A percentile compares a stretch with the other conserved stretches of the same genome.
These are phyloP conservation scores for Antheraea pernyi DNA, from an alignment of 1,140 invertebrate species.

Conservation along the genomic window DNA sequence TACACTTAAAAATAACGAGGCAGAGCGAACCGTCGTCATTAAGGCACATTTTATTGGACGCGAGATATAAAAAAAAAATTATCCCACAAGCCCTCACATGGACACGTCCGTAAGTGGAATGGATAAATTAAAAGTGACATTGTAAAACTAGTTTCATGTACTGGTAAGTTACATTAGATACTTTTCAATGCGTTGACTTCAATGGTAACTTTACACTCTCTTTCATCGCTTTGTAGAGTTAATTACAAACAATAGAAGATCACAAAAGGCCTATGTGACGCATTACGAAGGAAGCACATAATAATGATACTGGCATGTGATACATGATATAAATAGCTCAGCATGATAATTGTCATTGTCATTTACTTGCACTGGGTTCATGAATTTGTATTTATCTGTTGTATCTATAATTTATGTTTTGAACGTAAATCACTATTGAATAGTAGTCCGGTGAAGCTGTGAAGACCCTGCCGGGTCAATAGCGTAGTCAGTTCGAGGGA, in stretches of 20 bases:
- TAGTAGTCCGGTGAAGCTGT: too few species aligned
- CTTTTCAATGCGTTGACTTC: constrained; percentile 25
- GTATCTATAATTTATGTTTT: too few species aligned
- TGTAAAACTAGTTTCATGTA: constrained; percentile 31
- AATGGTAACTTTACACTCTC: constrained; percentile 26
- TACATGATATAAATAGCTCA: constrained; percentile 9
- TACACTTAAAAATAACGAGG: constrained; percentile 22
- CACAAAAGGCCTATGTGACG: constrained; percentile 2
- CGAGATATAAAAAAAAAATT: constrained; percentile 26
- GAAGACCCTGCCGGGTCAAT: too few species aligned
- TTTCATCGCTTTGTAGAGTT: constrained; percentile 22
- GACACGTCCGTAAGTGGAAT: constrained; percentile 28
- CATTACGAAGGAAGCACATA: constrained; percentile 6
- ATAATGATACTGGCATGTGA: background rate
- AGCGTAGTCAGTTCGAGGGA: too few species aligned
- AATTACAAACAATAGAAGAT: constrained; percentile 25
- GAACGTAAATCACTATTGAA: too few species aligned
- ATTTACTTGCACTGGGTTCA: constrained; percentile 2
- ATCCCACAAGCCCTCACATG: constrained; percentile 19
- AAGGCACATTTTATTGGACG: constrained; percentile 36
- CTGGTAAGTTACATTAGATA: constrained; percentile 28
- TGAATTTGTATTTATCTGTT: too few species aligned
- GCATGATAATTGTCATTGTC: constrained; percentile 4
- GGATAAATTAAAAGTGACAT: constrained; percentile 19
- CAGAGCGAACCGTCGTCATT: constrained; percentile 16